Evolutionary conservation across 2,888 invertebrate species (phyloP), one percentile per base, ranked within the genome.

Genomic region (Xanthia icteritia): DNA sequence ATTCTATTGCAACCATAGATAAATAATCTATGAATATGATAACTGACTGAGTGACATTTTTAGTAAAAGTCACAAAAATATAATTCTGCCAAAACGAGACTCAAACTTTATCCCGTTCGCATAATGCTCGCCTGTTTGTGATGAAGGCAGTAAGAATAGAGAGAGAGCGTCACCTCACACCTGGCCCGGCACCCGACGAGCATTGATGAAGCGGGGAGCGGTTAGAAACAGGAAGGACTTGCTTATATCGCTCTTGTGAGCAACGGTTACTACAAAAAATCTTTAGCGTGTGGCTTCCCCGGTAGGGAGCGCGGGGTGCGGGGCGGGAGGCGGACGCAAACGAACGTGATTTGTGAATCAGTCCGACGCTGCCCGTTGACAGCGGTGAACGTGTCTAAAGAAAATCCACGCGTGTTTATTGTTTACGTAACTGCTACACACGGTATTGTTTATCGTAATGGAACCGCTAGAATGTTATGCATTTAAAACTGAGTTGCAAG

Each of bases 391-490:
- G 54, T 48, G 31, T 63, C 56, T 15, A 58, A 6, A 15, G 1
- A 15, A 27, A 5, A 5, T n/a, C 54, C 27, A 8, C 48, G 66
- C 39, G n/a, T 6, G 60, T 60, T 71, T 31, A 20, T n/a, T 36
- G 9, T 56, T 31, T n/a, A n/a, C 27, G 65, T 13, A 54, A 81
- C 58, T 65, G 64, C 66, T 76, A 66, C 45, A 56, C 61, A 66
- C 65, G 65, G 60, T 31, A 74, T 73, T 81, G n/a, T 39, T 56
- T 15, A 36, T 80, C 45, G 20, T 17, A 60, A 78, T 78, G 82
- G 58, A 81, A 60, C 17, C 5, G 20, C 23, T n/a, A 20, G 36
- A n/a, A 67, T 23, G 23, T 67, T 48, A 48, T 51, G 15, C 31
- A 67, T 5, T 56, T 23, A 61, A 75, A 75, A 15, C n/a, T 13